Conservation (phyloP, 2,113 vertebrate genomes). For the Seriola dumerili region DNA sequence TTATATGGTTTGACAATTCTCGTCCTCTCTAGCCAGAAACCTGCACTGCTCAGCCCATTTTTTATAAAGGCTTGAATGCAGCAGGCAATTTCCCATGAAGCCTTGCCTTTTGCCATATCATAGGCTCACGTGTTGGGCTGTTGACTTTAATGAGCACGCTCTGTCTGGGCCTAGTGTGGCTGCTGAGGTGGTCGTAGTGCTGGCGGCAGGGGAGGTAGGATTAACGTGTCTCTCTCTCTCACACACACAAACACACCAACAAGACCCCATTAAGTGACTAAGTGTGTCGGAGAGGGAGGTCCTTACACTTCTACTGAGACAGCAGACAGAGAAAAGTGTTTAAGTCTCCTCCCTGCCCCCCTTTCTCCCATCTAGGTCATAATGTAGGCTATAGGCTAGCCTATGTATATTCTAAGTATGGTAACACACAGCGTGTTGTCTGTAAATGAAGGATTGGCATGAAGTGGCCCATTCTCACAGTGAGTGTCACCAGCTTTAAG, state of each 20-base stretch:
- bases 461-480: background rate
- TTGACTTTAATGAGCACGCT: conserved; percentile 31
- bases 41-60: conserved; percentile 7
- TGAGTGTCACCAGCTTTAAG: conserved; percentile 11
- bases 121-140: conserved; percentile 15
- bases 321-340: conserved; percentile 69
- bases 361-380: conserved; percentile 77
- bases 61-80: conserved; percentile 9
- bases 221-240: conserved; percentile 28
- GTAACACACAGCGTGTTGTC: conserved; percentile 18
- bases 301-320: conserved; percentile 53
- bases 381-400: conserved; percentile 69
- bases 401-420: conserved; percentile 48
- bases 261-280: conserved; percentile 49
- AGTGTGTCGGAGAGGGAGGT: conserved; percentile 56
- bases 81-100: conserved; percentile 33
- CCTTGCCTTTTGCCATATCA: conserved; percentile 26
- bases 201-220: conserved; percentile 33
- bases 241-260: conserved; percentile 21
- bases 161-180: conserved; percentile 24
- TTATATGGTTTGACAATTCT: background rate
- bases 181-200: conserved; percentile 23
- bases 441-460: conserved; percentile 20
- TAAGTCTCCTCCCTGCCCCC: conserved; percentile 66
- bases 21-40: conserved; percentile 1